Base-by-base conservation (phyloP, 64 coral and sea anemone genomes). In the Montipora foliosa region DNA sequence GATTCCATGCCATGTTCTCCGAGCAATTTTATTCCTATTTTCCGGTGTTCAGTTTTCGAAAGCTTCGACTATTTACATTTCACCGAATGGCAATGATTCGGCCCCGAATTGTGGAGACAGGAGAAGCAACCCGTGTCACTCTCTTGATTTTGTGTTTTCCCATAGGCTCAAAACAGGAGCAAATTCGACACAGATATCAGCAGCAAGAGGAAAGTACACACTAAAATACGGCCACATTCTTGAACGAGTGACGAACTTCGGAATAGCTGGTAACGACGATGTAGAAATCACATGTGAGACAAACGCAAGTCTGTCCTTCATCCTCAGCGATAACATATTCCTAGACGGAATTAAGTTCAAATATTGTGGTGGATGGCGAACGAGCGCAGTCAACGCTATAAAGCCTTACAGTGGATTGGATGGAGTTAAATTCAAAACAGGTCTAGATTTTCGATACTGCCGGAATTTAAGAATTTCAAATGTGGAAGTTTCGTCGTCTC, bases 381-480 rank as follows among this genome's bases (percentile, higher is more conserved):
- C 12, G 8, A 88, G 84, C 74, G 15, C 83, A 22, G 92, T 93
- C 8, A 12, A 22, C 17, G 84, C 68, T 59, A 89, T 84, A 88
- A 89, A 95, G 88, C 88, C 82, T 49, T 86, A 90, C 10, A 53
- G 88, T 67, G 16, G 84, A 14, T 29, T 89, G 46, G 73, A 79
- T 72, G 19, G 69, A 75, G 60, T 67, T 22, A 14, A 94, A 47
- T 97, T 84, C 22, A 76, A 79, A 44, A 49, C 84, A 1, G 96
- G 93, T 15, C 45, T 97, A 5, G 94, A 84, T 45, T 94, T 97
- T 75, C 87, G 91, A 20, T 97, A 97, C 15, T 97, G 96, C 73
- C 90, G 81, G 37, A 87, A 94, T 8, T 20, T 97, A 22, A 78
- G 80, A 55, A 8, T 91, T 17, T 64, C 25, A 6, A 78, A 57